These are phyloP conservation scores for Thinocorus orbignyianus DNA, from an alignment of 2,113 vertebrate species.

Conservation along the genomic window DNA sequence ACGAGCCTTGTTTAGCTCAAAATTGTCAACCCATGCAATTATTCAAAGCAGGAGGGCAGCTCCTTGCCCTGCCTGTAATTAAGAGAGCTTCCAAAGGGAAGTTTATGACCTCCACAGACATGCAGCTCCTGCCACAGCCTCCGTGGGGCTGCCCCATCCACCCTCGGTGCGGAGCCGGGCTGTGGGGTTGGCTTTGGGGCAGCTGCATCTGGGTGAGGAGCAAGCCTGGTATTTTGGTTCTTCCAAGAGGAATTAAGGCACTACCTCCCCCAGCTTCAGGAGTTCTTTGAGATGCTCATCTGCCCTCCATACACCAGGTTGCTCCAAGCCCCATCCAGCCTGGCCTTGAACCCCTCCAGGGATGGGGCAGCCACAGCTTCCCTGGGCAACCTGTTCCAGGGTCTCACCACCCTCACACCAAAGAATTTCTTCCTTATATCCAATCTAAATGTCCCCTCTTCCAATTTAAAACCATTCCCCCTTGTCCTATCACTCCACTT, in stretches of 20 bases:
- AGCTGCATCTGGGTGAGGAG: background rate
- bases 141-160: background rate
- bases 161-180: background rate
- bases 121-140: background rate
- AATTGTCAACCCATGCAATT: background rate
- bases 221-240: background rate
- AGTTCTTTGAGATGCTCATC: background rate
- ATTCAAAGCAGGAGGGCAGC: background rate
- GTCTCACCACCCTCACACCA: no score
- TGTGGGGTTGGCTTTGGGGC: background rate
- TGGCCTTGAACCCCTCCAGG: no score
- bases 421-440: no score
- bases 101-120: background rate
- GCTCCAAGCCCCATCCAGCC: no score
- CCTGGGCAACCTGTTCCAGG: no score
- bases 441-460: no score
- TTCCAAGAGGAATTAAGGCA: background rate
- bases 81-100: background rate
- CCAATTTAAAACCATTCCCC: no score
- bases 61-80: background rate
- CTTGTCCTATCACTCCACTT: no score
- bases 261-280: background rate
- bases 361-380: no score
- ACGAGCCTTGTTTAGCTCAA: background rate
- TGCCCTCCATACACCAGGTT: no score